Conservation (phyloP, 2,888 invertebrate genomes). For the Poecilus cupreus region DNA sequence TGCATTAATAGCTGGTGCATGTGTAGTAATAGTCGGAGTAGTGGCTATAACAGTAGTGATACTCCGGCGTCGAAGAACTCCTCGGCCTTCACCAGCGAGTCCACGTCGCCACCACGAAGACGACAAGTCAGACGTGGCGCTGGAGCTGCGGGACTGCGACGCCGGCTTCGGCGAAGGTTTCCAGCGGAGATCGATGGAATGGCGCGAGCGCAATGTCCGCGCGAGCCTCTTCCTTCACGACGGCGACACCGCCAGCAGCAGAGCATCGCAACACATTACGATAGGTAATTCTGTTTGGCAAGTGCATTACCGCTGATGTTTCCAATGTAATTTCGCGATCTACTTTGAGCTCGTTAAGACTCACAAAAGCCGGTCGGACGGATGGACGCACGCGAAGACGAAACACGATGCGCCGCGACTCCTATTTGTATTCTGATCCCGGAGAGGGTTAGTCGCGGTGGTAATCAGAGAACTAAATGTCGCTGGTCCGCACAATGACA, state of each 20-base stretch:
- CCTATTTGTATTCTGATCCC: conserved; percentile 65
- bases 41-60: conserved; percentile 69
- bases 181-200: conserved; percentile 70
- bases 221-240: conserved; percentile 71
- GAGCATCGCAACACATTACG: conserved; percentile 65
- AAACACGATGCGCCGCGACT: conserved; percentile 40
- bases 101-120: conserved; percentile 63
- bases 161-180: conserved; percentile 72
- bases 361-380: conserved; percentile 39
- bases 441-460: conserved; percentile 66
- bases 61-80: conserved; percentile 68
- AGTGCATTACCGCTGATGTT: conserved; percentile 50
- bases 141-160: conserved; percentile 70
- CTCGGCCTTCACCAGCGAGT: conserved; percentile 65
- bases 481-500: conserved; percentile 61
- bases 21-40: conserved; percentile 70
- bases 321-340: conserved; percentile 48
- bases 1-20: conserved; percentile 68
- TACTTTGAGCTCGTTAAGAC: conserved; percentile 52
- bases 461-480: conserved; percentile 69
- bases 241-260: conserved; percentile 65
- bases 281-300: conserved; percentile 59
- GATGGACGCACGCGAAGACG: conserved; percentile 13
- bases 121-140: conserved; percentile 65
- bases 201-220: conserved; percentile 63